Evolutionary conservation across 2,797 vertebrate genomes (phyloP), one percentile per base, ranked within the genome.

Genomic region (Prunella strophiata): DNA sequence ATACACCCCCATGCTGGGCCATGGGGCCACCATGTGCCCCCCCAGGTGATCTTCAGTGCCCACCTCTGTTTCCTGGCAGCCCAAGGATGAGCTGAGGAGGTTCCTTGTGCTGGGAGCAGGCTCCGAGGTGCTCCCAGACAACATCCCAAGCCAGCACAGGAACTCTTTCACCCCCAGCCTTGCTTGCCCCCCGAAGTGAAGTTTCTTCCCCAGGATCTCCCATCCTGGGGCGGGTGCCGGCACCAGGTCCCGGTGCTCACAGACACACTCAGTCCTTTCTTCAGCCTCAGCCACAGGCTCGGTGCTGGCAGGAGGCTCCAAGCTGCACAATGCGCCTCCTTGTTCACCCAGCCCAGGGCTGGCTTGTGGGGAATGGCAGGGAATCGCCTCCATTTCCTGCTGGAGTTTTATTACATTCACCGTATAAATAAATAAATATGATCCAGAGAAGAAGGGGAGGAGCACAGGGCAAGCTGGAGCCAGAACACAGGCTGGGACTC

Each of bases 341-440:
- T 98, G 98, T 98, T 98, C 89, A 1, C 63, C 96, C 32, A 2
- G 93, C 91, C 85, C 86, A 25, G 93, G 79, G 76, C 93, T 14
- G 79, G 81, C 94, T 90, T 92, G 61, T 10, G 78, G 79, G 91
- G 91, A 97, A 97, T 96, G 97, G 97, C 96, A 96, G 97, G 96
- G 97, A 98, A 97, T 97, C 94, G 96, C 98, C 97, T 97, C 97
- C 92, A 87, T 98, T 98, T 98, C 98, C 98, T 98, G 97, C 95
- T 76, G 87, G 96, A 94, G 97, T 88, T 93, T 91, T 97, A 97
- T 96, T 97, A 97, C 97, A 94, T 92, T 96, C 96, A 97, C 97
- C 82, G 88, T 97, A 96, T 97, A 98, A 98, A 98, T 97, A 98
- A 98, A 98, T 96, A 98, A 98, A 97, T 91, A 97, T 25, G 32